Base-by-base conservation (phyloP, 2,113 vertebrate species). In the Eclectus roratus region DNA sequence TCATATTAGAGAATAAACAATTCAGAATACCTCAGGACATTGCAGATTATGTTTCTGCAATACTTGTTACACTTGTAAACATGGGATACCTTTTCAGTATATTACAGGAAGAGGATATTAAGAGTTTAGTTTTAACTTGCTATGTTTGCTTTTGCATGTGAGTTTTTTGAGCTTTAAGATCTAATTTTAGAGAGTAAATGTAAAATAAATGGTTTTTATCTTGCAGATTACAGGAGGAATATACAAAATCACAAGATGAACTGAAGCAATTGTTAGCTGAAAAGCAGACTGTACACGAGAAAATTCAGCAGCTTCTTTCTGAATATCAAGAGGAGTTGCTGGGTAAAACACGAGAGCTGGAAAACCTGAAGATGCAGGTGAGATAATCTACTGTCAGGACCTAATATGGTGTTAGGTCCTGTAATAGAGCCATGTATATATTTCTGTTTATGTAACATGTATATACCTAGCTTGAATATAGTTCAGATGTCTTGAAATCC, bases 291-390 rank as follows among this genome's bases (percentile, higher is more conserved):
- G 68, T 94, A 56, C 98, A 98, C 89, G 99, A 99, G 89, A 98
- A 98, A 80, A 95, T 98, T 94, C 98, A 99, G 92, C 88, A 98
- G 47, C 95, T 99, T 77, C 79, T 99, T 95, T 96, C 98, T 23
- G 99, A 99, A 49, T 97, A 98, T 63, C 96, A 94, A 91, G 98
- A 96, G 72, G 98, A 99, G 71, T 97, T 99, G 93, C 76, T 99
- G 96, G 93, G 97, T 89, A 99, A 99, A 97, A 98, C 98, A 83
- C 97, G 98, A 53, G 98, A 99, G 79, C 66, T 99, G 73, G 99
- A 99, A 92, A 98, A 99, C 85, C 94, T 99, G 41, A 98, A 98
- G 63, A 89, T 98, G 64, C 98, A 99, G 98, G 99, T 99, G 88
- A 96, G 95, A 71, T 70, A 92, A 44, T 46, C 91, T 88, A 53